Evolutionary conservation across 2,797 vertebrate species (phyloP), one percentile per base, ranked within the genome.

Genomic region (Cetoscarus ocellatus): DNA sequence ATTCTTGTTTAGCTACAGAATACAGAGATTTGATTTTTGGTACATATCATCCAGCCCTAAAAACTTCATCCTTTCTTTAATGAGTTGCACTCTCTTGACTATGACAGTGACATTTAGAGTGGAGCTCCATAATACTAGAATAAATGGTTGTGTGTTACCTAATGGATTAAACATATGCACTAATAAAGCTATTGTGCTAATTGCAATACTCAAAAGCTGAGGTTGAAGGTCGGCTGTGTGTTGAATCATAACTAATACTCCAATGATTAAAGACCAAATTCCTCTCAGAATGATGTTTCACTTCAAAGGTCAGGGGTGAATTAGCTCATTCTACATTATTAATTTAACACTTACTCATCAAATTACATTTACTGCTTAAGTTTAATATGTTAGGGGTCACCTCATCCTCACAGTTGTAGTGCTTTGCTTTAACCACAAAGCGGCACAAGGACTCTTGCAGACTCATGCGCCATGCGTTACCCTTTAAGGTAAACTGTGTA

Each of bases 401-500:
- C 34, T 15, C 13, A 45, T 9, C 62, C 54, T 64, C 55, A 13
- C 13, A 8, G 57, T 36, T 58, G 45, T 40, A 48, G 47, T 59
- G 48, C 38, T 45, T 56, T 50, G 54, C 59, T 67, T 53, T 42
- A 15, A 14, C 19, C 53, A 4, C 18, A 49, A 8, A 42, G 15
- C 54, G 72, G 39, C 18, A 47, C 6, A 12, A 27, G 40, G 53
- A 71, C 13, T 6, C 35, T 56, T 55, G 70, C 66, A 57, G 62
- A 56, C 50, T 68, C 86, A 83, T 83, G 83, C 75, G 53, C 70
- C 85, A 82, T 86, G 88, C 88, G 83, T 53, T 10, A 42, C 51
- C 35, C 61, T 52, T 13, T 11, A 17, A 58, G 67, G 57, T 67
- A 12, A 58, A 11, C 77, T 52, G 59, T 88, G 84, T 96, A 99